A percentile compares a stretch with the other conserved stretches of the same genome.
These are phyloP conservation scores for Leontocebus nigricollis DNA, from an alignment of 2,797 vertebrate genomes.

Conservation along the genomic window DNA sequence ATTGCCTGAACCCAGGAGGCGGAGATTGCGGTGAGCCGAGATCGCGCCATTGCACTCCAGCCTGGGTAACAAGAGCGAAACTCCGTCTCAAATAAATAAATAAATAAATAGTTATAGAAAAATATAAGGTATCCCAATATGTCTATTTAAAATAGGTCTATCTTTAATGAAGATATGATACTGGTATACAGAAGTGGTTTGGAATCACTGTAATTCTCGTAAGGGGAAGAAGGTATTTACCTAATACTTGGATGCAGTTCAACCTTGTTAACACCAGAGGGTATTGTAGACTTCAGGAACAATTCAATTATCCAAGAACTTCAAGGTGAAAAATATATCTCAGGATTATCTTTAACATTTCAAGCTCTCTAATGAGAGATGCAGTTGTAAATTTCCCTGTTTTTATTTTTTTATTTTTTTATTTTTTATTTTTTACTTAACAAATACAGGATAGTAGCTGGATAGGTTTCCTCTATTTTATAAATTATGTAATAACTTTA, in stretches of 20 bases:
- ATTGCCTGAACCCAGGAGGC: too few relatives aligned
- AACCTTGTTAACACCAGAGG: slow-evolving; percentile 24
- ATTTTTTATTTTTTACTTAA: neutral
- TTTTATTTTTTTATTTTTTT: too few relatives aligned
- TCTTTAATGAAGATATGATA: neutral
- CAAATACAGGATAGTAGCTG: neutral
- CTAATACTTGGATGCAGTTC: neutral
- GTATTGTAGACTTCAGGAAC: slow-evolving; percentile 30
- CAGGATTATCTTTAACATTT: slow-evolving; percentile 39
- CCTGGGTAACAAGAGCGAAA: too few relatives aligned
- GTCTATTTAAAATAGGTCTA: neutral
- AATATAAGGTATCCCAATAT: neutral
- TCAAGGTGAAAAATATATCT: neutral
- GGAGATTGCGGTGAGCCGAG: too few relatives aligned
- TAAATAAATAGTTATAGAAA: neutral
- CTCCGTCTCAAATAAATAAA: neutral
- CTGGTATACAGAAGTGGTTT: neutral
- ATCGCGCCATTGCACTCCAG: too few relatives aligned
- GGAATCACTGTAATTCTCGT: neutral
- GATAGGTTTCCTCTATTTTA: slow-evolving; percentile 13
- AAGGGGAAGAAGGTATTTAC: neutral
- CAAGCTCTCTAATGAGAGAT: neutral
- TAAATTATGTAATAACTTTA: neutral
- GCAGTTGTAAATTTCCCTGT: neutral
- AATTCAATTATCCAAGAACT: neutral